Evolutionary conservation across 2,888 invertebrate species (phyloP), one percentile per base, ranked within the genome.

Genomic region (Eupithecia insigniata): DNA sequence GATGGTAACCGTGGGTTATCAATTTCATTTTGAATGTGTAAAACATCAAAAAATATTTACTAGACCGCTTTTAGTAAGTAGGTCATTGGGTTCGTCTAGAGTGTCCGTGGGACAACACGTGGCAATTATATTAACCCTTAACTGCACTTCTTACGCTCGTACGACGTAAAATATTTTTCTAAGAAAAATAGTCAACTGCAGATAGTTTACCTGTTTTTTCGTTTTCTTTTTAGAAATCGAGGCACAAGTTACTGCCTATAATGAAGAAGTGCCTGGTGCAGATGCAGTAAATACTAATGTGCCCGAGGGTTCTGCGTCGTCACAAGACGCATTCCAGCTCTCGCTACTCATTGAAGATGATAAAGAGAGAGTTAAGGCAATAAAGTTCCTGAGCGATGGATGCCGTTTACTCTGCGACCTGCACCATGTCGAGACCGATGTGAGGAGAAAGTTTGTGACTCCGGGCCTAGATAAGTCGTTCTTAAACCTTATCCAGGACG

Each of bases 301-400:
- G n/a, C n/a, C n/a, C n/a, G n/a, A n/a, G n/a, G n/a, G n/a, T n/a
- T n/a, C 0, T 65, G 12, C 28, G 18, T 16, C 28, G 16, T 34
- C 22, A 26, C 36, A 67, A 26, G 12, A 3, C 34, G 4, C 58
- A 6, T 8, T 26, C 34, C 26, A 34, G 6, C 39, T 67, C 18
- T 58, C 67, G 8, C 34, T 67, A 34, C 55, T 67, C 32, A 18
- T 16, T 12, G 43, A 43, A 12, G 8, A 43, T 16, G 43, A 26
- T n/a, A n/a, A n/a, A n/a, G n/a, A n/a, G 26, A 61, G 1, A 70
- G 60, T 70, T 16, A 26, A 66, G 36, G 68, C 61, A 4, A 68
- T 73, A 22, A 73, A 70, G 55, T 39, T 22, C 6, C 34, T 73
- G 12, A 58, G 58, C 28, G 67, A 73, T 6, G 39, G 73, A 4